Evolutionary conservation across 2,888 invertebrate genomes (phyloP), one percentile per base, ranked within the genome.

Genomic region (Argyresthia goedartella): DNA sequence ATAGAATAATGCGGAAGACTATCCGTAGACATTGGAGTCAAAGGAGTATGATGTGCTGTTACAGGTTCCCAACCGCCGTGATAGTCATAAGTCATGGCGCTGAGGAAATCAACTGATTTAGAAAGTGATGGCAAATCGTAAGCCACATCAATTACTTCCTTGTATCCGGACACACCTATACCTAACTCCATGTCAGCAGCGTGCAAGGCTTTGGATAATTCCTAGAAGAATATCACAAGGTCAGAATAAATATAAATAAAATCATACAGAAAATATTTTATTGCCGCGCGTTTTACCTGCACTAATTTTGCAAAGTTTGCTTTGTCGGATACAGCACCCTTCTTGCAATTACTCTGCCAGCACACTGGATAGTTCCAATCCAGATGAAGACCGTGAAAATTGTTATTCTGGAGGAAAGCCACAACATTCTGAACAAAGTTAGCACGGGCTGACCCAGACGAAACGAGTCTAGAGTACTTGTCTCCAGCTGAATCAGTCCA

Each of bases 341-440:
- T 92, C 45, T 91, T 90, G 69, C 96, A 96, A 69, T 95, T 92
- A 60, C 95, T 95, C 69, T 96, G 96, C 95, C 96, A 96, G 65
- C 96, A 96, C 55, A 93, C 93, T 0, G 97, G 97, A 70, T 97
- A 97, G 68, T 96, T 96, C 97, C 97, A 98, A 65, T 97, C 97
- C 25, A 98, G 71, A 64, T 97, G 96, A 0, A 98, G 79, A 4
- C 98, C 98, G 57, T 92, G 90, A 69, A 98, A 97, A 44, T 92
- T 91, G 66, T 95, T 89, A 57, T 89, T 89, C 13, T 89, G 88
- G 39, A 97, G 73, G 70, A 95, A 96, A 15, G 90, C 88, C 1
- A 94, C 88, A 0, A 91, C 87, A 52, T 91, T 90, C 1, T 90
- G 81, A 2, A 92, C 90, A 65, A 96, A 96, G 49, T 91, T 90